phyloP scores from a whole-genome alignment of 2,113 vertebrate species.

The Sturnira hondurensis region DNA sequence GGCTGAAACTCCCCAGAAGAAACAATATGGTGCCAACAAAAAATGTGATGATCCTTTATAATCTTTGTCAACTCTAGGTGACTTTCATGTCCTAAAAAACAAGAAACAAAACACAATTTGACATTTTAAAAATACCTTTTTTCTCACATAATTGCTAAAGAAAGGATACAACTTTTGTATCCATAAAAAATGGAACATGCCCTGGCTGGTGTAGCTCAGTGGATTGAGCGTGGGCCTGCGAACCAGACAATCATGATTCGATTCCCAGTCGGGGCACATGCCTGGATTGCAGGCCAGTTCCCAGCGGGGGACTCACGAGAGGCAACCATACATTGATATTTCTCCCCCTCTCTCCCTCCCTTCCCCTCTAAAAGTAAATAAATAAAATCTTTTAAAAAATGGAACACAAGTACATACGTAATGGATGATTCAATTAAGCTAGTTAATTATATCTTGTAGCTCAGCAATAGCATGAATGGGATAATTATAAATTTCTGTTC shows the following conservation, averaged over 20 bases:
- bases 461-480: conserved; percentile 60
- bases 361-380: too few relatives aligned
- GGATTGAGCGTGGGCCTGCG: too few relatives aligned
- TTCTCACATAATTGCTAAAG: conserved; percentile 1
- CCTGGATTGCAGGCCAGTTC: too few relatives aligned
- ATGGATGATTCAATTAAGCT: conserved; percentile 67
- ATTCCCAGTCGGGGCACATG: too few relatives aligned
- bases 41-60: neutral
- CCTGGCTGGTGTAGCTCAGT: too few relatives aligned
- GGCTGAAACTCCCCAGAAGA: conserved; percentile 35
- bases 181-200: too few relatives aligned
- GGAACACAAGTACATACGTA: conserved; percentile 59
- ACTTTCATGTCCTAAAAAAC: neutral
- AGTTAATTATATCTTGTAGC: conserved; percentile 65
- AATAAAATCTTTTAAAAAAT: too few relatives aligned
- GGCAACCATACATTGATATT: too few relatives aligned
- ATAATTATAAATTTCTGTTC: conserved; percentile 65
- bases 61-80: neutral
- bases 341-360: too few relatives aligned
- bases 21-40: neutral
- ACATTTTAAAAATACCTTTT: conserved; percentile 4
- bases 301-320: too few relatives aligned
- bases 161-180: conserved; percentile 32
- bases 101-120: conserved; percentile 40
- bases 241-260: too few relatives aligned